Conservation (phyloP, 2,113 vertebrate species). For the Meriones unguiculatus region DNA sequence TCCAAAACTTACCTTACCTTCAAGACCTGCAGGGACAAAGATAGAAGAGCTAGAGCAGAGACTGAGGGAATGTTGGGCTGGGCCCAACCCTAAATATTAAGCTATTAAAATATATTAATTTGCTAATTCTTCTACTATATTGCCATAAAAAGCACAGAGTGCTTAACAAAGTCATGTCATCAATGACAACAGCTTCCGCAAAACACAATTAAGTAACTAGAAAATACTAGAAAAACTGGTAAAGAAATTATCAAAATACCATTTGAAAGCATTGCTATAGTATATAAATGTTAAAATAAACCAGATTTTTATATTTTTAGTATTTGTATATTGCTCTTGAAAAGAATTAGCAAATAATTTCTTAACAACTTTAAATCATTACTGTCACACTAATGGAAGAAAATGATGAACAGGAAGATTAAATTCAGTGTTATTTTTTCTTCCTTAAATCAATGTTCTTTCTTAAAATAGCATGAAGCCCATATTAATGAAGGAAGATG, state of each 20-base stretch:
- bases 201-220: rapidly evolving
- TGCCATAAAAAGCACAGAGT: background rate
- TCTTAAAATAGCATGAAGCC: background rate
- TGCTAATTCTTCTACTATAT: background rate
- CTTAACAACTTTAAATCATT: background rate
- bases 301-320: background rate
- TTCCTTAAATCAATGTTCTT: background rate
- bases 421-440: background rate
- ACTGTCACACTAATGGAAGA: background rate
- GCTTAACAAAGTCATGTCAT: background rate
- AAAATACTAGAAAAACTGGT: background rate
- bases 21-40: too few species aligned
- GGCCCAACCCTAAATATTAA: too few species aligned
- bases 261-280: background rate
- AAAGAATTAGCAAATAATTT: background rate
- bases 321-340: background rate
- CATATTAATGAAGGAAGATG: background rate
- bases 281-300: background rate
- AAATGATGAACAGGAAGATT: background rate
- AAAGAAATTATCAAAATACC: background rate
- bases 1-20: too few species aligned
- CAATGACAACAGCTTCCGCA: background rate
- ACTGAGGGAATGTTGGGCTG: too few species aligned
- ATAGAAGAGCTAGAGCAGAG: too few species aligned
- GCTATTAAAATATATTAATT: conserved; percentile 50